A percentile compares a stretch with the other conserved stretches of the same genome.
phyloP scores from a whole-genome alignment of 2,888 invertebrate genomes.

The Zaprionus bogoriensis region DNA sequence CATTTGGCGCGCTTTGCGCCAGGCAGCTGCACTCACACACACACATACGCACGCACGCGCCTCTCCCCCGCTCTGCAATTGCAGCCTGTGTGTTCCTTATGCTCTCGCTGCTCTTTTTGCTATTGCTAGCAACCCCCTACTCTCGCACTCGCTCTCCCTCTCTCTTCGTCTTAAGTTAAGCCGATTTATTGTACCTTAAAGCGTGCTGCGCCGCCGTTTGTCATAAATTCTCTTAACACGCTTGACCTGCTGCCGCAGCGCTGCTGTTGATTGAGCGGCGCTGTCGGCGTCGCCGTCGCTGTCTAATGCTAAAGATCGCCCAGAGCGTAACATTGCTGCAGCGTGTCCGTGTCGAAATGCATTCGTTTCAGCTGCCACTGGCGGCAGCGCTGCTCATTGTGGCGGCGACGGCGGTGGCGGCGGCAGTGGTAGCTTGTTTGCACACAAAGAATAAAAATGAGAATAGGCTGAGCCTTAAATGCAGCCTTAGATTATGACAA shows the following conservation, averaged over 20 bases:
- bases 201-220: constrained; percentile 46
- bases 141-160: background rate
- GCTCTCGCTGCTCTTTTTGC: background rate
- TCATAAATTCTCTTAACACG: constrained; percentile 35
- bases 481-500: background rate
- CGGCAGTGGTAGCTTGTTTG: background rate
- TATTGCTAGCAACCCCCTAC: background rate
- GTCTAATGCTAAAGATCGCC: constrained; percentile 39
- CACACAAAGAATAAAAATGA: constrained; percentile 1
- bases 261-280: constrained; percentile 3
- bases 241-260: background rate
- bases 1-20: constrained; percentile 52
- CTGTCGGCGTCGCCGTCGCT: constrained; percentile 4
- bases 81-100: too few relatives aligned
- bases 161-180: constrained; percentile 16
- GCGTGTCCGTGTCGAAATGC: constrained; percentile 54
- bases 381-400: background rate
- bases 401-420: background rate
- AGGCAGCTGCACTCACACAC: constrained; percentile 31
- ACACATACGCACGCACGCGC: background rate
- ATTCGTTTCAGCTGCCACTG: constrained; percentile 61
- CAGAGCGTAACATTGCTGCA: constrained; percentile 36
- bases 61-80: too few relatives aligned
- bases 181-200: constrained; percentile 46
- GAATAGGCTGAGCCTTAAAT: background rate